A percentile compares a stretch with the other conserved stretches of the same genome.
phyloP scores from a whole-genome alignment of 2,888 invertebrate species.

The Torymus tubicola region DNA sequence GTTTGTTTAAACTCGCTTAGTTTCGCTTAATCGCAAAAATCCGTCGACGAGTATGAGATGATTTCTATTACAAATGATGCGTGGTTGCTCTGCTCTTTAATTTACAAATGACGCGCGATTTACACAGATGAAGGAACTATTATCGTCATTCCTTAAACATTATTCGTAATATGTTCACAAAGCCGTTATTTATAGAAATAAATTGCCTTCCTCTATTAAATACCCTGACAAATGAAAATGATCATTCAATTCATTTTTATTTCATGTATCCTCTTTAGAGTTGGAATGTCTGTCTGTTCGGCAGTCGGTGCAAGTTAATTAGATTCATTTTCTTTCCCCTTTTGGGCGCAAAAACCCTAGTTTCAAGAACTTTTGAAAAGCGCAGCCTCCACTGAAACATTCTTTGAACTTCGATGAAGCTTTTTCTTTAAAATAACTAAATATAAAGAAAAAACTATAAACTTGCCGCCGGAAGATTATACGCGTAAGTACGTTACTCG shows the following conservation, averaged over 20 bases:
- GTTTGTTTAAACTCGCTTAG: constrained; percentile 56
- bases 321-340: constrained; percentile 54
- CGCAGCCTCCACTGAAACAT: constrained; percentile 50
- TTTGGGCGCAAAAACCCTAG: constrained; percentile 18
- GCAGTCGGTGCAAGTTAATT: constrained; percentile 60
- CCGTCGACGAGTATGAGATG: constrained; percentile 67
- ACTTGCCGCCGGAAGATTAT: constrained; percentile 52
- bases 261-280: constrained; percentile 61
- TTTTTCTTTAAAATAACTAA: constrained; percentile 32
- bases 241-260: constrained; percentile 58
- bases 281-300: constrained; percentile 74
- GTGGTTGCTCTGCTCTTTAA: constrained; percentile 65
- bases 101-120: constrained; percentile 73
- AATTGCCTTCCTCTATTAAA: constrained; percentile 61
- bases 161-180: constrained; percentile 70
- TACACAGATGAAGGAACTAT: constrained; percentile 75
- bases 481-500: constrained; percentile 56
- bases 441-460: constrained; percentile 26
- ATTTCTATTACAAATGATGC: constrained; percentile 70
- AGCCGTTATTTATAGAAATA: constrained; percentile 65
- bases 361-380: constrained; percentile 40
- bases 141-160: constrained; percentile 73
- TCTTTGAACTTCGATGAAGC: constrained; percentile 34
- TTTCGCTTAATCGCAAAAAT: constrained; percentile 59
- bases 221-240: constrained; percentile 63